Conservation (phyloP, 2,888 invertebrate genomes). For the Bursaphelenchus okinawaensis region DNA sequence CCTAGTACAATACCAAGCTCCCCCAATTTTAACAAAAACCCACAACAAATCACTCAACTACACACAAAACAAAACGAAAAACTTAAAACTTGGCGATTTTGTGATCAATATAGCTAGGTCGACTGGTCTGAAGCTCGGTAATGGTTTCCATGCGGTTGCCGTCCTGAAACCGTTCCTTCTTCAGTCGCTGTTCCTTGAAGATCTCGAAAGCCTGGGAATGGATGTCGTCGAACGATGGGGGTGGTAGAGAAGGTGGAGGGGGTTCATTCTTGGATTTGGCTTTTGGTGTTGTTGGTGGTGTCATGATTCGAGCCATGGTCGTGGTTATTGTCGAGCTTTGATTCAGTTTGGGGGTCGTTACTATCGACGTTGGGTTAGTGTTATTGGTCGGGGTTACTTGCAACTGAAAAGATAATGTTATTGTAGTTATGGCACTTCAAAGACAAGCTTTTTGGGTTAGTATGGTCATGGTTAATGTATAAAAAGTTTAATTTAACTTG, state of each 20-base stretch:
- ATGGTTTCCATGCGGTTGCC: neutral
- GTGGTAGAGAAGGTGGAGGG: conserved; percentile 10
- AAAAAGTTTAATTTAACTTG: no score
- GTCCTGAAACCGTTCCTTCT: neutral
- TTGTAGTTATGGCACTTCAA: no score
- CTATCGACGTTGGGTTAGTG: no score
- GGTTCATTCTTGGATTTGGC: conserved; percentile 1
- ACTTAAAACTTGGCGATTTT: neutral
- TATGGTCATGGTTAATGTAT: no score
- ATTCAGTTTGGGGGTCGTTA: neutral
- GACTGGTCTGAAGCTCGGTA: neutral
- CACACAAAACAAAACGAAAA: neutral
- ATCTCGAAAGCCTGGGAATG: conserved; percentile 24
- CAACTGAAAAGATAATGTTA: conserved; percentile 17
- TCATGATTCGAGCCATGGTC: neutral
- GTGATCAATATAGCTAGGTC: neutral
- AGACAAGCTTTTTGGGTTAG: no score
- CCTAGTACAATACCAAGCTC: no score
- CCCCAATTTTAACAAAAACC: no score
- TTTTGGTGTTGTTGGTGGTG: conserved; percentile 1
- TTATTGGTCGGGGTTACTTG: conserved; percentile 14
- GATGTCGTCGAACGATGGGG: conserved; percentile 26
- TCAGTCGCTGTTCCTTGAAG: conserved; percentile 24
- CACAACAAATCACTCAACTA: no score
- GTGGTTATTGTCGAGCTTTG: neutral